Conservation (phyloP, 92 coral and sea anemone genomes). For the Bergia sp. region DNA sequence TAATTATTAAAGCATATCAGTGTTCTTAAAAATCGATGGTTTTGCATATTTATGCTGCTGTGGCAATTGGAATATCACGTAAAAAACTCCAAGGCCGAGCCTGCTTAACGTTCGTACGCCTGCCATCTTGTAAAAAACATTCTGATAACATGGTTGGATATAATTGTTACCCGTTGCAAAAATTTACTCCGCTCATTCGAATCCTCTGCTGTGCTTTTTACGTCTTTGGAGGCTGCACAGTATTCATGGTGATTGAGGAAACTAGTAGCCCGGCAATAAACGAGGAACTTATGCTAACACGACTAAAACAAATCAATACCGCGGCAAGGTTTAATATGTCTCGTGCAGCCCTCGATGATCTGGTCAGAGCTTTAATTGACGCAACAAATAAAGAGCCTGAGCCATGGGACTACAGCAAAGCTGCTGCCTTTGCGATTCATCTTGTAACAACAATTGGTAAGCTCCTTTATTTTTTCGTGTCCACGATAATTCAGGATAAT, state of each 20-base stretch:
- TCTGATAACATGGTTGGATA: neutral
- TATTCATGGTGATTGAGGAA: conserved; percentile 1
- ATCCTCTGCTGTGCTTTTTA: neutral
- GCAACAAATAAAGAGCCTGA: neutral
- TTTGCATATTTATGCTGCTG: too few species aligned
- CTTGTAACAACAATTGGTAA: conserved; percentile 26
- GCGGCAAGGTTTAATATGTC: conserved; percentile 18
- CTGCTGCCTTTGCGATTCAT: conserved; percentile 29
- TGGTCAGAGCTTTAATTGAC: neutral
- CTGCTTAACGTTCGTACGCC: neutral
- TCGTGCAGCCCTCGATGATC: neutral
- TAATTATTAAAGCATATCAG: neutral
- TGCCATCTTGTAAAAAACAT: too few species aligned
- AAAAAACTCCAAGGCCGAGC: too few species aligned
- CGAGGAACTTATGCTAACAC: neutral
- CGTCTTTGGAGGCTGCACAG: neutral
- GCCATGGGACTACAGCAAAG: conserved; percentile 9
- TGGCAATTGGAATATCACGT: too few species aligned
- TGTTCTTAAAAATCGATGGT: neutral
- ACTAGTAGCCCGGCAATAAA: neutral
- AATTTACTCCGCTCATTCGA: neutral
- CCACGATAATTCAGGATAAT: too few species aligned
- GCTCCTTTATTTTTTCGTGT: too few species aligned
- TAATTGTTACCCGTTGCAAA: neutral
- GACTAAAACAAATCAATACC: neutral